These are phyloP conservation scores for Nothoprocta perdicaria DNA, from an alignment of 2,113 vertebrate genomes.

Conservation along the genomic window DNA sequence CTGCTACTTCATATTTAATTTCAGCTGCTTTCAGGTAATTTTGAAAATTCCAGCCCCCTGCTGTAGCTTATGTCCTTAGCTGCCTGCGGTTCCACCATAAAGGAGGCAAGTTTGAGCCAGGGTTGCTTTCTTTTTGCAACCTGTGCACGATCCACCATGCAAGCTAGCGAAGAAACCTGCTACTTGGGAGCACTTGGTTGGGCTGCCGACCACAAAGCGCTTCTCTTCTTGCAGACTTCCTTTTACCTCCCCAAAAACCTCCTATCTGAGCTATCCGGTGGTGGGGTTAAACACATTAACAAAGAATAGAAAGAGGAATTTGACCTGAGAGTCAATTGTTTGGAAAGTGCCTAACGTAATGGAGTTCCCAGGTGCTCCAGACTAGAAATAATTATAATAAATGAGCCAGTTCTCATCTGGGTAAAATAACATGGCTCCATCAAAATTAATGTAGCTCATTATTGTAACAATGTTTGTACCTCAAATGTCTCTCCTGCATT, in stretches of 20 bases:
- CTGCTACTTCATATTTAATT: rapidly evolving
- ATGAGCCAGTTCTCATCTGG: background rate
- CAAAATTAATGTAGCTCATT: constrained; percentile 27
- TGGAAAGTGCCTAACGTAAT: background rate
- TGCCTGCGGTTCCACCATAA: background rate
- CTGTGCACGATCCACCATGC: background rate
- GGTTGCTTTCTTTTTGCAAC: background rate
- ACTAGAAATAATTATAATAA: background rate
- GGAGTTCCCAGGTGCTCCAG: background rate
- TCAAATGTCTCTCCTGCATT: background rate
- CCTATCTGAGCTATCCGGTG: background rate
- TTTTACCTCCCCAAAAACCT: background rate
- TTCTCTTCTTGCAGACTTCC: background rate
- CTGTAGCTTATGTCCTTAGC: rapidly evolving
- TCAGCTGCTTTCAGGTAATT: background rate
- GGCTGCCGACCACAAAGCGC: rapidly evolving
- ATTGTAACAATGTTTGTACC: background rate
- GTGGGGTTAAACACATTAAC: background rate
- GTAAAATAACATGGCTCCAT: background rate
- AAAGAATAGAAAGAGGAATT: background rate
- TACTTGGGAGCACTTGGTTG: background rate
- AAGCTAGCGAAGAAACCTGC: constrained; percentile 21
- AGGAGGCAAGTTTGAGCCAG: background rate
- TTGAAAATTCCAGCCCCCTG: background rate
- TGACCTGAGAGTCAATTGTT: background rate